A percentile compares a stretch with the other conserved stretches of the same genome.
Conservation (phyloP, 2,113 vertebrate genomes). For the Sminthopsis crassicaudata region DNA sequence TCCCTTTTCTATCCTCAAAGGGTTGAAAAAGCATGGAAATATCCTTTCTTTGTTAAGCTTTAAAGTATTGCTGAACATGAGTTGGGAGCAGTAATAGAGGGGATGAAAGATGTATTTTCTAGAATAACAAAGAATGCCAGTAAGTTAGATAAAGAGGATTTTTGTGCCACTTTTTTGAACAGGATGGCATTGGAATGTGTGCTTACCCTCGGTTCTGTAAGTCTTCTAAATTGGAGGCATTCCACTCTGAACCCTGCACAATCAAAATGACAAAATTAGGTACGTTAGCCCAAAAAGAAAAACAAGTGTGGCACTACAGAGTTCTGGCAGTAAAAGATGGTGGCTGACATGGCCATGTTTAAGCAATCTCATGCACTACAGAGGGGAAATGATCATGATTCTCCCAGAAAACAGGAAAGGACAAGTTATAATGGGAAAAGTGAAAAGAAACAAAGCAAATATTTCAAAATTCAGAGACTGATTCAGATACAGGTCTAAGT, state of each 20-base stretch:
- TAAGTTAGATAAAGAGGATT: conserved; percentile 25
- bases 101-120: not conserved
- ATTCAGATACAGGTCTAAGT: not conserved
- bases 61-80: conserved; percentile 34
- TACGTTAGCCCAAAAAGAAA: conserved; percentile 5
- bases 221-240: conserved; percentile 97
- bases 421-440: not conserved
- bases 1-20: not conserved
- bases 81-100: not conserved
- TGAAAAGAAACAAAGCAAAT: not conserved
- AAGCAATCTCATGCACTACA: not conserved
- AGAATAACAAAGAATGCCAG: conserved; percentile 33
- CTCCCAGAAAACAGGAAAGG: not conserved
- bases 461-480: not conserved
- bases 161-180: not conserved
- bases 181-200: not conserved
- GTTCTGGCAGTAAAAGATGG: not conserved
- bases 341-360: not conserved
- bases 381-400: not conserved
- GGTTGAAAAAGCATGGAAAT: conserved; percentile 7
- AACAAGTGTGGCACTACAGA: conserved; percentile 36
- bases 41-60: conserved; percentile 39
- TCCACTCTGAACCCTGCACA: conserved; percentile 97
- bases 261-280: conserved; percentile 62
- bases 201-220: conserved; percentile 98